Evolutionary conservation across 2,888 invertebrate genomes (phyloP).

Genomic region (Andrena trimmerana): DNA sequence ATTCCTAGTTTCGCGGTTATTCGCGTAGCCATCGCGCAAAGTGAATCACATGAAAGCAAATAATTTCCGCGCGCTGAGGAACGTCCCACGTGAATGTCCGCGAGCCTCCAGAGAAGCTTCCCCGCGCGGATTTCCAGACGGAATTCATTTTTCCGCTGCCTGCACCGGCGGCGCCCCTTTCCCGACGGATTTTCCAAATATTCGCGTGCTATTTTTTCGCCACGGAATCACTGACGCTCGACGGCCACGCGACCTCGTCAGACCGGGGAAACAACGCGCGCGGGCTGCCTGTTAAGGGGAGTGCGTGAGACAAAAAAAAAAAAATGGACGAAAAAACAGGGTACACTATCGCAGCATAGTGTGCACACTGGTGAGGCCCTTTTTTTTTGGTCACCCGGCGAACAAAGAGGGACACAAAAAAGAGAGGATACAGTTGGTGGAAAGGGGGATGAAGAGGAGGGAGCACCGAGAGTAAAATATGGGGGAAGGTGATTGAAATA

Average conservation of each 20-base stretch:
- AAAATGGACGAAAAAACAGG: background rate
- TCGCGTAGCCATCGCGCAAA: background rate
- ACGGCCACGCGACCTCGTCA: constrained; percentile 21
- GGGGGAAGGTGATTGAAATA: background rate
- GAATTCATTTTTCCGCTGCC: background rate
- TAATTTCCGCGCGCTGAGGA: background rate
- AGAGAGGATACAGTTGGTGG: background rate
- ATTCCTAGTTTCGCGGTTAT: background rate
- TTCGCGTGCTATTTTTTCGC: constrained; percentile 1
- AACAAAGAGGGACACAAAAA: too few relatives aligned
- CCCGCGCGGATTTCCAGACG: background rate
- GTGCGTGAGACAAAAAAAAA: constrained; percentile 5
- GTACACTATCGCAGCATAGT: background rate
- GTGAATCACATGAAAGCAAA: background rate
- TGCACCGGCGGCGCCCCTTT: background rate
- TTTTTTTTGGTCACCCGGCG: background rate
- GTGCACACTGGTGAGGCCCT: background rate
- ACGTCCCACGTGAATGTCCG: background rate
- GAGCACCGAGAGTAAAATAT: background rate
- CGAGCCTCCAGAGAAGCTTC: background rate
- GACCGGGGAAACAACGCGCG: background rate
- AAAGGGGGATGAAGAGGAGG: background rate
- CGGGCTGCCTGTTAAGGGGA: background rate
- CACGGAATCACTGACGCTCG: constrained; percentile 18
- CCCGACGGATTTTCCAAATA: constrained; percentile 1